Conservation (phyloP, 2,888 invertebrate genomes). For the Cheilosia pagana region DNA sequence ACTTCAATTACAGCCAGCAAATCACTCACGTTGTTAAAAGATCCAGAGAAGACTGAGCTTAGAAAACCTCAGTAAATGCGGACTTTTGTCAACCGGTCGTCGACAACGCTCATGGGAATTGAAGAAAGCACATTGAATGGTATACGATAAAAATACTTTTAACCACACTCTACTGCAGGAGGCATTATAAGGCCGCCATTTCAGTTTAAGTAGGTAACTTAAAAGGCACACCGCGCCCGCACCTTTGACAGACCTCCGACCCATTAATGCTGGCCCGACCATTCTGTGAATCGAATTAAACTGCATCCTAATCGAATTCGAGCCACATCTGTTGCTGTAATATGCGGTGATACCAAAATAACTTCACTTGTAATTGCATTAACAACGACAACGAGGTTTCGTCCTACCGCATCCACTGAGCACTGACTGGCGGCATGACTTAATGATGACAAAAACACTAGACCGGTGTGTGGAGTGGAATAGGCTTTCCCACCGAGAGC, state of each 20-base stretch:
- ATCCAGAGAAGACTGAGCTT: no score
- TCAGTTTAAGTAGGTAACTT: neutral
- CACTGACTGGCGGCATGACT: conserved; percentile 22
- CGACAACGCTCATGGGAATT: no score
- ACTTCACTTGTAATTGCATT: conserved; percentile 67
- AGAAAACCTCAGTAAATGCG: no score
- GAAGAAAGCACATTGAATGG: no score
- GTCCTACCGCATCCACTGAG: neutral
- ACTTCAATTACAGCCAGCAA: no score
- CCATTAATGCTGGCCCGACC: conserved; percentile 37
- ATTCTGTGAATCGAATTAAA: conserved; percentile 62
- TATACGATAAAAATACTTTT: no score
- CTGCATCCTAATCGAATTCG: conserved; percentile 70
- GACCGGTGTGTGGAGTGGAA: conserved; percentile 15
- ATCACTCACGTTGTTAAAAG: no score
- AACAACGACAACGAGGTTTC: conserved; percentile 66
- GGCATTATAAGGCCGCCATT: no score
- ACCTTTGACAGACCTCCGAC: conserved; percentile 6
- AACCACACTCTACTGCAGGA: no score
- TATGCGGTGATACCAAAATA: conserved; percentile 60
- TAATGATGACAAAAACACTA: conserved; percentile 54
- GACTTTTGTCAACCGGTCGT: no score
- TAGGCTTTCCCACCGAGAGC: conserved; percentile 49
- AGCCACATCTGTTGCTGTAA: conserved; percentile 41
- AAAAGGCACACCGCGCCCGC: neutral